phyloP scores from a whole-genome alignment of 1,140 invertebrate genomes.

The Caerostris extrusa region DNA sequence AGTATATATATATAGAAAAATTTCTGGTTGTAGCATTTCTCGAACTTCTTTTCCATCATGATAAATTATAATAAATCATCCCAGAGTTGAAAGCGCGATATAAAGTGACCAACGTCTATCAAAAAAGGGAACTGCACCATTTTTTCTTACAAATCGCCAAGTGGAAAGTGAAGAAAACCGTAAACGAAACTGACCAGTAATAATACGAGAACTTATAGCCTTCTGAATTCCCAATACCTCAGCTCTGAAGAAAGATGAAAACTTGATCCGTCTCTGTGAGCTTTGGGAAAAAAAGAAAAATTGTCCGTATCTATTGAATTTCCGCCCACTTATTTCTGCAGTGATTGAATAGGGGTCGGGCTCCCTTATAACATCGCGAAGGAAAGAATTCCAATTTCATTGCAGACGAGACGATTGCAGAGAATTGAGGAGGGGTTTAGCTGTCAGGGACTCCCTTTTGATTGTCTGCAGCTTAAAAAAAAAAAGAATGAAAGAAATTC shows the following conservation, averaged over 20 bases:
- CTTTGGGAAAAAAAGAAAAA: constrained; percentile 25
- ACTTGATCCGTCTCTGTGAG: constrained; percentile 56
- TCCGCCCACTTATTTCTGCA: constrained; percentile 57
- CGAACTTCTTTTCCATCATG: too few species aligned
- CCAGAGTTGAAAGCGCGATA: too few species aligned
- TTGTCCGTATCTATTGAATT: constrained; percentile 55
- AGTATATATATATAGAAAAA: too few species aligned
- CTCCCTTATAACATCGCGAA: constrained; percentile 59
- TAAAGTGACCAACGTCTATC: too few species aligned
- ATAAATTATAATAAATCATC: too few species aligned
- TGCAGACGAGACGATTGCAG: constrained; percentile 33
- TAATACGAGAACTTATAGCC: constrained; percentile 17
- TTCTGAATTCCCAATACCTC: constrained; percentile 23
- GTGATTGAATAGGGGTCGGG: constrained; percentile 61
- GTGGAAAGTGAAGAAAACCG: neutral
- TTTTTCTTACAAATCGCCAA: neutral
- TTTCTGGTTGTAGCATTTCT: too few species aligned
- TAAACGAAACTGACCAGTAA: constrained; percentile 27
- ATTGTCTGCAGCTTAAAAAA: neutral
- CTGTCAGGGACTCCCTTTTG: constrained; percentile 44
- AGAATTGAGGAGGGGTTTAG: constrained; percentile 26
- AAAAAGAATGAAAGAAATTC: neutral
- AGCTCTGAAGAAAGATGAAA: constrained; percentile 56
- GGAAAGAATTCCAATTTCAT: constrained; percentile 71
- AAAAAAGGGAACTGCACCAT: neutral